A percentile compares a stretch with the other conserved stretches of the same genome.
These are phyloP conservation scores for Cyaniris semiargus DNA, from an alignment of 2,888 invertebrate species.

Conservation along the genomic window DNA sequence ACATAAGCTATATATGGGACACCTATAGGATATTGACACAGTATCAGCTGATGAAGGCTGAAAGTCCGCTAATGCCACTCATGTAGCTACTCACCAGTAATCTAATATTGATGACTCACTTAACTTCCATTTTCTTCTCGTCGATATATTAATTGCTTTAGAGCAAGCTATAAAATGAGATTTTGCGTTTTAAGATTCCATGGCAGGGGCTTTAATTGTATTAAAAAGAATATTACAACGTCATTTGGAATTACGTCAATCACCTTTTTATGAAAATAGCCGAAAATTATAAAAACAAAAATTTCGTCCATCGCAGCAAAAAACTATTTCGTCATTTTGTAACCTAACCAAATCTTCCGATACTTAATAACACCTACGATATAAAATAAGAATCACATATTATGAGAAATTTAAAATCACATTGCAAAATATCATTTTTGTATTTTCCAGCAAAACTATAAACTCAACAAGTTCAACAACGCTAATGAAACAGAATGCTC, in stretches of 20 bases:
- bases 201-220: neutral
- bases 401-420: neutral
- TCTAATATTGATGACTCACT: conserved; percentile 30
- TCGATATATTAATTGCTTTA: conserved; percentile 24
- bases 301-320: no score
- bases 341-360: no score
- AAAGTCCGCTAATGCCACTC: conserved; percentile 20
- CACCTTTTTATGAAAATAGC: no score
- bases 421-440: neutral
- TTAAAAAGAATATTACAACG: neutral
- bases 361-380: neutral
- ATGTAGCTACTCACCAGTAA: conserved; percentile 22
- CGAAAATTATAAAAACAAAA: no score
- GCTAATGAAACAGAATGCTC: neutral
- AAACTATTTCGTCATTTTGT: no score
- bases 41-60: conserved; percentile 16
- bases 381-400: neutral
- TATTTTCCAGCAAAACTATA: neutral
- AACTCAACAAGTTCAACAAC: neutral
- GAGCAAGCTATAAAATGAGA: neutral
- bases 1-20: neutral
- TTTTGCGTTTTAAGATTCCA: conserved; percentile 6
- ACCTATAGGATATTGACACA: conserved; percentile 15
- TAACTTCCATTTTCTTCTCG: conserved; percentile 25
- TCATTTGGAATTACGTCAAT: no score